These are phyloP conservation scores for Montipora cactus DNA, from an alignment of 64 coral and sea anemone species.

Conservation along the genomic window DNA sequence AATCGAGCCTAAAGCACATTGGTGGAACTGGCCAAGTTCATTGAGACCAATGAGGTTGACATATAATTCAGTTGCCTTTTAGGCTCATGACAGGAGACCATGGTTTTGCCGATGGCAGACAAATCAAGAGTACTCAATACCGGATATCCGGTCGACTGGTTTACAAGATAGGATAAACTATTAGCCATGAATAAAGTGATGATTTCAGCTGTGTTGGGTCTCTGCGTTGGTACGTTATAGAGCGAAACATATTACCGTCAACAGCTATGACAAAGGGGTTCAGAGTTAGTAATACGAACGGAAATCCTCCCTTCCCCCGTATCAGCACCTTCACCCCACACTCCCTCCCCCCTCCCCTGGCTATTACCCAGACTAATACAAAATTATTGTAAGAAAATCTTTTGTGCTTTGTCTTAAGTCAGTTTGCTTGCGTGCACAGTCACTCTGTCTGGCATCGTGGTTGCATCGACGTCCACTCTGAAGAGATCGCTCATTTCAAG, in stretches of 20 bases:
- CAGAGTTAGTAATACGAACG: too few relatives aligned
- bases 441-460: background rate
- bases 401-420: background rate
- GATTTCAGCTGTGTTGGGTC: background rate
- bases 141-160: background rate
- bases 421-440: background rate
- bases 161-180: background rate
- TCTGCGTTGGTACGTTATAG: background rate
- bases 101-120: background rate
- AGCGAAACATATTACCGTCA: too few relatives aligned
- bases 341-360: too few relatives aligned
- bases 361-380: background rate
- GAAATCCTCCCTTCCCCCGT: too few relatives aligned
- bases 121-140: background rate
- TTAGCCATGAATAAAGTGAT: background rate
- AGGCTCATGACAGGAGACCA: too few relatives aligned
- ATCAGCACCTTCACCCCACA: too few relatives aligned
- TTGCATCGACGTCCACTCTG: background rate
- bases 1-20: too few relatives aligned
- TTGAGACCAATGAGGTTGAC: too few relatives aligned
- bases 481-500: background rate
- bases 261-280: too few relatives aligned
- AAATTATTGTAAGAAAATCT: background rate
- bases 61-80: too few relatives aligned
- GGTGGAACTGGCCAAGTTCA: too few relatives aligned